Conservation (phyloP, 2,888 invertebrate species). For the Meganola albula region DNA sequence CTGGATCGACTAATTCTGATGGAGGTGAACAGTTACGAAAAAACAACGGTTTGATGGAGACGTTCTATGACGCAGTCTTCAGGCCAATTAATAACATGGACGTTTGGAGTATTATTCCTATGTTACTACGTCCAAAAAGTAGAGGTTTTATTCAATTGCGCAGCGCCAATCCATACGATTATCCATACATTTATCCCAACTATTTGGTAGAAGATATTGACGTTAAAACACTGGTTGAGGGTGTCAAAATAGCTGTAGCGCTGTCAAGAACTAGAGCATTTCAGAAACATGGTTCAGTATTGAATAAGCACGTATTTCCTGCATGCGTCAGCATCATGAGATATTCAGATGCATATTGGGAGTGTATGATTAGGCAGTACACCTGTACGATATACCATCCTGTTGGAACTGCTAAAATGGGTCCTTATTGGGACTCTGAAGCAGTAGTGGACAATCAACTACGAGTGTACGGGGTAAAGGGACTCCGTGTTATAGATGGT, state of each 20-base stretch:
- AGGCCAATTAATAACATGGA: slow-evolving; percentile 86
- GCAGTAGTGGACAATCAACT: slow-evolving; percentile 90
- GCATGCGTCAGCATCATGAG: slow-evolving; percentile 83
- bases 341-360: slow-evolving; percentile 88
- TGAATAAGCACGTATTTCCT: slow-evolving; percentile 85
- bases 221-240: slow-evolving; percentile 87
- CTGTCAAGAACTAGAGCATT: slow-evolving; percentile 89
- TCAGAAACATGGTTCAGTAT: slow-evolving; percentile 82
- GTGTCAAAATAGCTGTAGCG: slow-evolving; percentile 89
- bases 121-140: slow-evolving; percentile 90
- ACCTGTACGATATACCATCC: slow-evolving; percentile 92
- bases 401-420: slow-evolving; percentile 93
- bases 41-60: slow-evolving; percentile 85
- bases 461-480: slow-evolving; percentile 87
- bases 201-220: slow-evolving; percentile 90
- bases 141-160: slow-evolving; percentile 88
- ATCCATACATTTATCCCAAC: slow-evolving; percentile 94
- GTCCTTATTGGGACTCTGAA: slow-evolving; percentile 88
- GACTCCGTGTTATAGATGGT: slow-evolving; percentile 88
- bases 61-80: slow-evolving; percentile 86
- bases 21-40: slow-evolving; percentile 89
- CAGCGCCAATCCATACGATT: slow-evolving; percentile 90
- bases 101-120: slow-evolving; percentile 90
- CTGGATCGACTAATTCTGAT: slow-evolving; percentile 91
- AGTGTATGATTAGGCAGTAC: slow-evolving; percentile 90